A percentile compares a stretch with the other conserved stretches of the same genome.
Evolutionary conservation across 1,140 invertebrate species (phyloP).

Genomic region (Aleiodes sp.): DNA sequence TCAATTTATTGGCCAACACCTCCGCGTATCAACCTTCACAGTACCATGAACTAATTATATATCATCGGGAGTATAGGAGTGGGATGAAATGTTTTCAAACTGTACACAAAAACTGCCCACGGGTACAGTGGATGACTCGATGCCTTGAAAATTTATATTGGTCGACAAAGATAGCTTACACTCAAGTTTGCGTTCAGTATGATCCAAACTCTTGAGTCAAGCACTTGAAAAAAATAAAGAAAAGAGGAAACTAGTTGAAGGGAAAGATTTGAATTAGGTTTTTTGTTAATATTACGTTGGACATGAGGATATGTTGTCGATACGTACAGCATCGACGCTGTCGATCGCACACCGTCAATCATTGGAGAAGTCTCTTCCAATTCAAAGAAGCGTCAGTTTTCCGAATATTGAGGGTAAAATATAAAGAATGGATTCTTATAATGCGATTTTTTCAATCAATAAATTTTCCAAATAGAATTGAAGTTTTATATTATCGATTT

Average conservation of each 20-base stretch:
- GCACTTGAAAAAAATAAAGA: background rate
- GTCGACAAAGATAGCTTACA: conserved; percentile 54
- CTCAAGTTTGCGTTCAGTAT: conserved; percentile 46
- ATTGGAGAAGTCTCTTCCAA: conserved; percentile 23
- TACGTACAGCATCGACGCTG: conserved; percentile 49
- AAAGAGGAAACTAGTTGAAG: too few relatives aligned
- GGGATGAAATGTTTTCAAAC: background rate
- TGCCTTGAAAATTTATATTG: conserved; percentile 57
- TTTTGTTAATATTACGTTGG: background rate
- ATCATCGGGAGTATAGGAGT: background rate
- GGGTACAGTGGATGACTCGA: conserved; percentile 41
- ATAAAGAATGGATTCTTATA: background rate
- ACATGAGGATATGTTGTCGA: conserved; percentile 48
- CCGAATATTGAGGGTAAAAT: conserved; percentile 40
- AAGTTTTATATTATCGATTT: too few relatives aligned
- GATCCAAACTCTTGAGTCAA: conserved; percentile 33
- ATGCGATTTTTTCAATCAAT: background rate
- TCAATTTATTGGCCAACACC: conserved; percentile 13
- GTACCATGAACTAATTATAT: conserved; percentile 58
- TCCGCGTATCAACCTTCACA: conserved; percentile 49
- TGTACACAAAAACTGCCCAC: conserved; percentile 37
- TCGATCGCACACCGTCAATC: conserved; percentile 45
- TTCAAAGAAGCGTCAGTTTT: conserved; percentile 43
- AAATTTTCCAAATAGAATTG: too few relatives aligned
- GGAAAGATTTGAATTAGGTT: too few relatives aligned